Base-by-base conservation (phyloP, 2,113 vertebrate genomes). In the Acanthochromis polyacanthus region DNA sequence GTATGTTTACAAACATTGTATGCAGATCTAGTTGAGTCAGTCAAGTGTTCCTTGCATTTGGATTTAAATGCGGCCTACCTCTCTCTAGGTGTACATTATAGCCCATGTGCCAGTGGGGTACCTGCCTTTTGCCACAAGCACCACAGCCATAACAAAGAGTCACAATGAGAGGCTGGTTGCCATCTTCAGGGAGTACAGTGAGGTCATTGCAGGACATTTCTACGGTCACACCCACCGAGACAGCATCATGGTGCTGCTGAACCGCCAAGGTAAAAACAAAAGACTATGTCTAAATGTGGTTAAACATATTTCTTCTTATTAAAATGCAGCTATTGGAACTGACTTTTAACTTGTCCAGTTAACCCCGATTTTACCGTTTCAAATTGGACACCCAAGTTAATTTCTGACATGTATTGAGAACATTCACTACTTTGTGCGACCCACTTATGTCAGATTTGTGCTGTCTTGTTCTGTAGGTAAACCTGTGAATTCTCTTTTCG, bases 141-240 rank as follows among this genome's bases (percentile, higher is more conserved):
- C 62, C 71, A 94, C 97, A 0, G 96, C 96, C 4, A 69, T 98
- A 1, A 94, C 96, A 74, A 67, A 92, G 50, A 53, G 46, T 23
- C 92, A 96, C 90, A 99, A 99, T 61, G 96, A 98, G 83, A 94
- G 89, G 67, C 90, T 99, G 81, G 91, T 99, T 40, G 76, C 87
- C 72, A 97, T 98, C 86, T 97, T 97, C 83, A 94, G 96, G 84
- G 92, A 83, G 58, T 95, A 97, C 94, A 97, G 96, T 19, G 81
- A 85, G 4, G 76, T 99, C 61, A 96, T 99, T 56, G 91, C 67
- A 0, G 97, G 96, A 12, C 97, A 99, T 5, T 99, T 99, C 93
- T 99, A 96, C 30, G 98, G 98, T 63, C 98, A 99, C 89, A 98
- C 96, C 17, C 98, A 99, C 83, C 93, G 95, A 76, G 98, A 99